Percentiles rank a stretch among this genome's conserved stretches.
Evolutionary conservation across 2,797 vertebrate genomes (phyloP).

Genomic region (Smutsia temminckii): DNA sequence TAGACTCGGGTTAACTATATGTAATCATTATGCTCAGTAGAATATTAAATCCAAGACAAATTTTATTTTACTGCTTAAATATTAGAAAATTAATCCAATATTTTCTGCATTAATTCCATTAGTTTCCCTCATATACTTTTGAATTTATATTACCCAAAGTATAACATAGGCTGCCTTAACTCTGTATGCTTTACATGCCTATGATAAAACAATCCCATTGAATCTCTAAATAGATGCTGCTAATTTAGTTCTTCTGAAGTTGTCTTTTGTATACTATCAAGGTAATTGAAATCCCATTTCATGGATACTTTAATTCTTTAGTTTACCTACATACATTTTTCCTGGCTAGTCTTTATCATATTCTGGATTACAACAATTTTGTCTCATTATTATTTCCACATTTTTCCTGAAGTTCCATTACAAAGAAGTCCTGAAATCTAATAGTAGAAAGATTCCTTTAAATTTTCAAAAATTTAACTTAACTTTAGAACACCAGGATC

Average conservation of each 20-base stretch:
- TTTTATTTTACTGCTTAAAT: conserved; percentile 3
- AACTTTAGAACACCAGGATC: neutral
- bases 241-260: neutral
- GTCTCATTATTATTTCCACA: neutral
- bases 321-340: neutral
- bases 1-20: conserved; percentile 16
- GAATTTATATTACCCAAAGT: neutral
- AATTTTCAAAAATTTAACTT: neutral
- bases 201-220: neutral
- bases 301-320: neutral
- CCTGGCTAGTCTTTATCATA: neutral
- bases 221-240: neutral
- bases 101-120: neutral
- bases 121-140: neutral
- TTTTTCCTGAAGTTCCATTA: neutral
- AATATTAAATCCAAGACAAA: conserved; percentile 30
- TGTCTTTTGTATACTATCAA: neutral
- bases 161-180: neutral
- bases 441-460: neutral
- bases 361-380: neutral
- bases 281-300: neutral
- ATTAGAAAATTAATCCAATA: neutral
- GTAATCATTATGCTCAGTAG: neutral
- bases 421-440: neutral
- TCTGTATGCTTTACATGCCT: neutral